These are phyloP conservation scores for Heliconius ismenius DNA, from an alignment of 2,888 invertebrate species.

Conservation along the genomic window DNA sequence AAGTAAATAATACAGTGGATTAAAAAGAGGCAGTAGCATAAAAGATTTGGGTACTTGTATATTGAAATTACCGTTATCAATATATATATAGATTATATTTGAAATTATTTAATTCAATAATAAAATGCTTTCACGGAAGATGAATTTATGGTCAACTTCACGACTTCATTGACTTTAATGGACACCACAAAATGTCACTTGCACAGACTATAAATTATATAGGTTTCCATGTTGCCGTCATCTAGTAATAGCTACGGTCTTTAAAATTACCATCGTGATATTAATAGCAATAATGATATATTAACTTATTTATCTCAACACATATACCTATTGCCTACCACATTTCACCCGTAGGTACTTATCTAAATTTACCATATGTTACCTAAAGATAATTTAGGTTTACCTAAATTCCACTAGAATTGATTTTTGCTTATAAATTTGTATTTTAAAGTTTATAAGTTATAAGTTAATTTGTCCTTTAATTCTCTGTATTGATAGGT, in stretches of 20 bases:
- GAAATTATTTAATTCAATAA: conserved; percentile 1
- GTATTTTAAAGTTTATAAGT: too few relatives aligned
- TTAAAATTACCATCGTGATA: background rate
- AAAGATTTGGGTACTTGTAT: background rate
- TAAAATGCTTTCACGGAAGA: background rate
- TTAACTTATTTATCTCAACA: too few relatives aligned
- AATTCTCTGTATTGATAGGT: too few relatives aligned
- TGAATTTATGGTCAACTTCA: conserved; percentile 8
- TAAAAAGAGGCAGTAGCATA: background rate
- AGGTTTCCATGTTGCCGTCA: conserved; percentile 10
- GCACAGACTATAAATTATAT: conserved; percentile 9
- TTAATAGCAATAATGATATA: background rate
- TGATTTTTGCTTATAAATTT: too few relatives aligned
- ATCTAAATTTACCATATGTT: background rate
- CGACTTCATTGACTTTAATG: conserved; percentile 17
- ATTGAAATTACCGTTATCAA: background rate
- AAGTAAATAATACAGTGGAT: background rate
- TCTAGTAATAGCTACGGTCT: background rate
- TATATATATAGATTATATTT: background rate
- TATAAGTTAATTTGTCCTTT: too few relatives aligned
- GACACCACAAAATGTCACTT: conserved; percentile 12
- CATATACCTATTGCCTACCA: background rate
- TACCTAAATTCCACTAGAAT: too few relatives aligned
- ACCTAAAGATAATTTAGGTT: background rate
- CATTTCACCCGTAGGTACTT: background rate